Evolutionary conservation across 2,888 invertebrate species (phyloP), one percentile per base, ranked within the genome.

Genomic region (Pheosia gnoma): DNA sequence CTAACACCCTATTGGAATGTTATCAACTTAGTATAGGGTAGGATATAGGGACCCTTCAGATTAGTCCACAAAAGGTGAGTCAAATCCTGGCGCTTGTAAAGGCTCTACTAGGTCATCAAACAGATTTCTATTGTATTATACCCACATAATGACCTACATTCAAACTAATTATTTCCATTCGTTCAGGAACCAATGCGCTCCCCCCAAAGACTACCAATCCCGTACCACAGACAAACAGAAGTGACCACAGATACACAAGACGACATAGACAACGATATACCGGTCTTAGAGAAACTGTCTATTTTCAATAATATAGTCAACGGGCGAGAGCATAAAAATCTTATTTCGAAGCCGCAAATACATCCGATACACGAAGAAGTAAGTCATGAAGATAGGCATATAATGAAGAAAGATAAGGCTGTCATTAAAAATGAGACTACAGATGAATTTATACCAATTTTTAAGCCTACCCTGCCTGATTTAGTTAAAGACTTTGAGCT

Each of bases 331-430:
- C 82, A 80, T 25, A 82, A 72, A 10, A 79, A 81, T 53, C 67
- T 93, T 0, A 74, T 84, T 7, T 75, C 82, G 0, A 90, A 93
- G 69, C 85, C 87, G 0, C 93, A 93, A 64, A 70, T 89, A 1
- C 91, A 92, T 61, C 93, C 93, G 0, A 0, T 88, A 0, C 91
- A 93, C 51, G 93, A 93, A 0, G 73, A 79, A 0, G 74, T 87
- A 0, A 74, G 83, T 5, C 93, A 93, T 36, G 75, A 74, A 5
- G 87, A 91, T 4, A 83, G 85, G 13, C 91, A 83, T 63, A 93
- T 89, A 0, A 91, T 90, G 60, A 93, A 93, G 63, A 93, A 93
- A 72, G 90, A 93, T 39, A 85, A 89, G 63, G 83, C 91, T 0
- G 73, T 71, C 1, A 47, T 59, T 9, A 55, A 57, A 2, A 25